Percentiles rank a stretch among this genome's conserved stretches.
phyloP scores from a whole-genome alignment of 2,113 vertebrate species.

The Nibea albiflora region DNA sequence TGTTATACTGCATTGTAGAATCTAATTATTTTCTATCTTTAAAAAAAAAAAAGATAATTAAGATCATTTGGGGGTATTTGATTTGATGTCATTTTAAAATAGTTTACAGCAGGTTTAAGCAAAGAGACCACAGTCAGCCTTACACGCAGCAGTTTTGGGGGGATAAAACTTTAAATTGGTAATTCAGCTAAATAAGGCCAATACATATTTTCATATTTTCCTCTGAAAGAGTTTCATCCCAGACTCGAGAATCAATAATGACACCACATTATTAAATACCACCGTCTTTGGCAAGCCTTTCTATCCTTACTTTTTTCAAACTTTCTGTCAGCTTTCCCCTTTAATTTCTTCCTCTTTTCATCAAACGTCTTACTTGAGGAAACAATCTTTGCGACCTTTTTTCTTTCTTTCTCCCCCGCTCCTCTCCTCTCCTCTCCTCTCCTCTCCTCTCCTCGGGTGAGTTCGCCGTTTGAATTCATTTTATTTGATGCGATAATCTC shows the following conservation, averaged over 20 bases:
- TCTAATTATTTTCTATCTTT: neutral
- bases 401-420: too few relatives aligned
- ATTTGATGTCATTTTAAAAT: neutral
- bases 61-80: neutral
- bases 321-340: neutral
- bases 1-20: neutral
- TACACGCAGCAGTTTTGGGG: neutral
- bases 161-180: neutral
- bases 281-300: neutral
- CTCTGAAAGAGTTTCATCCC: neutral
- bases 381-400: constrained; percentile 7
- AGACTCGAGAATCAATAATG: neutral
- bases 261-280: neutral
- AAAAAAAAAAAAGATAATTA: neutral
- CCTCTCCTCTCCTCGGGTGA: neutral
- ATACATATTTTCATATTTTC: constrained; percentile 8
- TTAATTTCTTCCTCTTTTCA: constrained; percentile 17
- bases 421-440: neutral
- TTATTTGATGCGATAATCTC: constrained; percentile 79
- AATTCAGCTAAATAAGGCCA: neutral
- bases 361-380: constrained; percentile 1
- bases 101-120: neutral
- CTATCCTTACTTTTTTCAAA: neutral
- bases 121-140: neutral
- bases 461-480: constrained; percentile 54